phyloP scores from a whole-genome alignment of 2,113 vertebrate species.

The Isichthys henryi region DNA sequence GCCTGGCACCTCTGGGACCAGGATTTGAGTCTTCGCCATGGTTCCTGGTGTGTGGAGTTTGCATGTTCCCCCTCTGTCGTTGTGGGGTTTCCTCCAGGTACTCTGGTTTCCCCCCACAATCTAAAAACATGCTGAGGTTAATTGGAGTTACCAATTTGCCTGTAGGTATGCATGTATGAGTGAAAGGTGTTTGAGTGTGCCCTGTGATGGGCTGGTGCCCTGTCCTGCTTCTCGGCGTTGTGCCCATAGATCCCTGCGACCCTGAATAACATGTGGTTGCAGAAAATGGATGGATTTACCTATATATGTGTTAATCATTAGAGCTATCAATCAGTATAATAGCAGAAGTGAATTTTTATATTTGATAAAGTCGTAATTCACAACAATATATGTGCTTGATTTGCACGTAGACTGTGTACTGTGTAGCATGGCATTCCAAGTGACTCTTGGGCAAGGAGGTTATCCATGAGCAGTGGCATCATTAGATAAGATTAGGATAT shows the following conservation, averaged over 20 bases:
- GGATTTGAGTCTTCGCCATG: background rate
- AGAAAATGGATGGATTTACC: background rate
- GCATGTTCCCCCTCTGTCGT: background rate
- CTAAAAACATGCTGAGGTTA: background rate
- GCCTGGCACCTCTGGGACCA: background rate
- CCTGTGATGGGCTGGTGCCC: background rate
- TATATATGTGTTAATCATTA: background rate
- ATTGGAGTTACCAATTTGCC: background rate
- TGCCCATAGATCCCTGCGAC: background rate
- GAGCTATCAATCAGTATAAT: background rate
- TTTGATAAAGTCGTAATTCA: background rate
- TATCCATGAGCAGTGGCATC: constrained; percentile 30
- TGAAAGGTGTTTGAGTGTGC: background rate
- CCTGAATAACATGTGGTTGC: background rate
- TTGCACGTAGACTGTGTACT: background rate
- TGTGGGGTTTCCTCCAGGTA: background rate
- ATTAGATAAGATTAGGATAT: constrained; percentile 3
- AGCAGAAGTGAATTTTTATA: background rate
- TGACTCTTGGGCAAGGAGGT: background rate
- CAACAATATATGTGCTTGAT: background rate
- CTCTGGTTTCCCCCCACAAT: background rate
- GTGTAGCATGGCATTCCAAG: background rate
- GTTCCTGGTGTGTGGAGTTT: background rate
- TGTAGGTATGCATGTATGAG: background rate
- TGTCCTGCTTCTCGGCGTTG: background rate